Conservation (phyloP, 2,113 vertebrate genomes). For the Vimba vimba region DNA sequence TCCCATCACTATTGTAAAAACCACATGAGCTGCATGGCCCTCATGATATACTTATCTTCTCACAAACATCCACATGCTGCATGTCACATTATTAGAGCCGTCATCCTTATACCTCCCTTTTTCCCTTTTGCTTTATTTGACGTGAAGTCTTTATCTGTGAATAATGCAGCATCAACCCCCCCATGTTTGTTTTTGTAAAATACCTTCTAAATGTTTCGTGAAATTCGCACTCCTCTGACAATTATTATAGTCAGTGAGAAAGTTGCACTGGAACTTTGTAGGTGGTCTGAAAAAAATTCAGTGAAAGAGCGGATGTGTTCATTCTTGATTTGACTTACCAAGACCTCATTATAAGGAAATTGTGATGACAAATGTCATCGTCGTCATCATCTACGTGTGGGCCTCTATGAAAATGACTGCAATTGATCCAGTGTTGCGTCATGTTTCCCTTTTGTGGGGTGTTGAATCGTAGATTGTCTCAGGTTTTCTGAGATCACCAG, state of each 20-base stretch:
- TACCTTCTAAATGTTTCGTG: background rate
- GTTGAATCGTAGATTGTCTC: background rate
- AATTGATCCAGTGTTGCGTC: background rate
- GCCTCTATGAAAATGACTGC: conserved; percentile 1
- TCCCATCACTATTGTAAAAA: conserved; percentile 18
- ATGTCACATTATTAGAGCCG: background rate
- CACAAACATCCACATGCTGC: background rate
- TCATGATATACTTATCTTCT: conserved; percentile 13
- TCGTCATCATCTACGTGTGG: background rate
- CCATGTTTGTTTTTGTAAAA: background rate
- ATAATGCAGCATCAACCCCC: background rate
- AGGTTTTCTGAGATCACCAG: background rate
- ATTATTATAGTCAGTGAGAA: background rate
- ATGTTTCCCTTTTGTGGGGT: background rate
- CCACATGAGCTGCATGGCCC: background rate
- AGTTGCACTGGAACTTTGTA: background rate
- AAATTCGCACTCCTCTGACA: background rate
- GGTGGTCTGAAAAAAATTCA: background rate
- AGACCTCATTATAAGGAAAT: conserved; percentile 1
- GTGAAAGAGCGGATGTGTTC: background rate
- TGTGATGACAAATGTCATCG: background rate
- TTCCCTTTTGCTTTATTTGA: background rate
- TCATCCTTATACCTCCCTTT: background rate
- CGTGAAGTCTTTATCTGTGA: background rate
- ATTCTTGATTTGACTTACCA: conserved; percentile 4